phyloP scores from a whole-genome alignment of 2,888 invertebrate species.

The Acrocyrtus sp. region DNA sequence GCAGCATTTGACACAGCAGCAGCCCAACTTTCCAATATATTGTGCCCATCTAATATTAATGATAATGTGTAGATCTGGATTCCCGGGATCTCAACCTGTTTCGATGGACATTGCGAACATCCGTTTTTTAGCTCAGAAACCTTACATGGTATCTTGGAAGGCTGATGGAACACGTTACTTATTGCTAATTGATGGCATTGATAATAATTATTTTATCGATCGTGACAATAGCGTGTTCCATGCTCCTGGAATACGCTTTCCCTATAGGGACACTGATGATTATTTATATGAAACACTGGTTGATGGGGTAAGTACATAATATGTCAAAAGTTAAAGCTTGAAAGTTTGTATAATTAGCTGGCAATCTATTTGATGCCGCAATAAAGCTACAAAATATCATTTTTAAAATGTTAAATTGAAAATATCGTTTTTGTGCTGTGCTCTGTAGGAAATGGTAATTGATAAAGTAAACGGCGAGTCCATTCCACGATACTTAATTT shows the following conservation, averaged over 20 bases:
- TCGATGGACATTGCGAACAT: conserved; percentile 92
- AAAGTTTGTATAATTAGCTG: no score
- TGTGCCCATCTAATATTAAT: no score
- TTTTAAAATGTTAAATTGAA: no score
- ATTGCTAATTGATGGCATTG: conserved; percentile 82
- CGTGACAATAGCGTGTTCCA: conserved; percentile 93
- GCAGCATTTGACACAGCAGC: background rate
- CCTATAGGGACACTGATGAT: conserved; percentile 76
- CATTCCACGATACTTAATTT: conserved; percentile 91
- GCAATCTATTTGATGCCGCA: no score
- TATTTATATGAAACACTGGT: conserved; percentile 85
- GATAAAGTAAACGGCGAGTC: conserved; percentile 80
- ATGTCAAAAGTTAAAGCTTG: no score
- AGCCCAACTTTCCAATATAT: background rate
- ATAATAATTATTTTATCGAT: conserved; percentile 93
- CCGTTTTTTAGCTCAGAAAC: conserved; percentile 77
- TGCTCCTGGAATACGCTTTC: conserved; percentile 83
- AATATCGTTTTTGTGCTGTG: no score
- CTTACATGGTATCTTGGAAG: conserved; percentile 98
- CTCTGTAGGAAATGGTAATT: conserved; percentile 91
- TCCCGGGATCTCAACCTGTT: conserved; percentile 97
- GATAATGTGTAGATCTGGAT: conserved; percentile 72
- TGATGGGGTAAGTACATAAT: conserved; percentile 81
- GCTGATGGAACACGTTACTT: conserved; percentile 93
- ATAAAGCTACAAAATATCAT: no score